These are phyloP conservation scores for Corythaeola cristata DNA, from an alignment of 2,113 vertebrate genomes.

Conservation along the genomic window DNA sequence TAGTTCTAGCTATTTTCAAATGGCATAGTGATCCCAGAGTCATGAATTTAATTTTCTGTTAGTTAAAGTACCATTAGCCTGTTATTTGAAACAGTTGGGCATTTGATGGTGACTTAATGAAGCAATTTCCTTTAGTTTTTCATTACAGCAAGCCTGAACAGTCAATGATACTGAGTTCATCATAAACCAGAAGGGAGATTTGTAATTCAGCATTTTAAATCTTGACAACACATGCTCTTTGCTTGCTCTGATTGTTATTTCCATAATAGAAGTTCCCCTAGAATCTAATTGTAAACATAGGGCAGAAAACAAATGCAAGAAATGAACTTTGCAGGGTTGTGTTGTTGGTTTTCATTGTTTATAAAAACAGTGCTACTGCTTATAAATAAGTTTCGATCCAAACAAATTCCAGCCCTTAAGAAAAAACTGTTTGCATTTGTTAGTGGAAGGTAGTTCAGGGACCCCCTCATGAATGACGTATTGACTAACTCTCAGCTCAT, in stretches of 20 bases:
- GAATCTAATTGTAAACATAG: background rate
- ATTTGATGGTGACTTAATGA: background rate
- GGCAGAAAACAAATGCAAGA: background rate
- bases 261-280: background rate
- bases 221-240: background rate
- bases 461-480: rapidly evolving
- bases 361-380: background rate
- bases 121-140: background rate
- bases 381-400: background rate
- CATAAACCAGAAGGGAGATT: background rate
- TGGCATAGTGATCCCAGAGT: background rate
- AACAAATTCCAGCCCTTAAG: background rate
- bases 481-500: background rate
- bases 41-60: background rate
- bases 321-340: background rate
- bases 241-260: background rate
- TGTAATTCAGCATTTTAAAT: background rate
- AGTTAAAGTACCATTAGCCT: background rate
- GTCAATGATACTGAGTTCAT: background rate
- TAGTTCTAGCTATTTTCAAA: background rate
- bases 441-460: background rate
- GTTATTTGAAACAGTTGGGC: background rate
- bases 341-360: background rate
- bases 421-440: background rate
- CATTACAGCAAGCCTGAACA: background rate